Conservation (phyloP, 2,113 vertebrate species). For the Theropithecus gelada region DNA sequence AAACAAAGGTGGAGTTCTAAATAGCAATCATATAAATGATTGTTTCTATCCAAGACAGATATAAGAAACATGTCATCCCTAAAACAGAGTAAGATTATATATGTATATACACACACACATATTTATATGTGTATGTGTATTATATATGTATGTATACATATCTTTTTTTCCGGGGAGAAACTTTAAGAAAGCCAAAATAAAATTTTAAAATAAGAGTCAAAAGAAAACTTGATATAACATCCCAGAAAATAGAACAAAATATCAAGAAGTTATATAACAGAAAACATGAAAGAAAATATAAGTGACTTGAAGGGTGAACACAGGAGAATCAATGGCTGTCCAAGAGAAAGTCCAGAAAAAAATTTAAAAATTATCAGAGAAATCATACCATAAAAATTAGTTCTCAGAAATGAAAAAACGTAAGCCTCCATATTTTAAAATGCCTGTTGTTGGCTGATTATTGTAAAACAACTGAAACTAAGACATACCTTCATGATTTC, state of each 20-base stretch:
- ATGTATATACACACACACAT: rapidly evolving
- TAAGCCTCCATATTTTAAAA: neutral
- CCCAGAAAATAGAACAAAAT: neutral
- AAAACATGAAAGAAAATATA: neutral
- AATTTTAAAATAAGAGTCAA: neutral
- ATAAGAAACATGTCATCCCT: neutral
- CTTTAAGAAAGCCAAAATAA: neutral
- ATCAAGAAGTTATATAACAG: neutral
- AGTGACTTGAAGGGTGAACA: neutral
- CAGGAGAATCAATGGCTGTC: neutral
- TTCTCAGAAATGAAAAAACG: neutral
- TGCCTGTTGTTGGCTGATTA: neutral
- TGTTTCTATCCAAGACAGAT: neutral
- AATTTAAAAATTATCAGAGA: neutral
- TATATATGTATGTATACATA: too few species aligned
- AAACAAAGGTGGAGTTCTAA: neutral
- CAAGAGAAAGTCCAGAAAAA: neutral
- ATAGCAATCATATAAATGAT: neutral
- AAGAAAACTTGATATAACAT: neutral
- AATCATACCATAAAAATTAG: neutral
- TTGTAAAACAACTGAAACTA: neutral
- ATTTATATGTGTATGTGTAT: too few species aligned
- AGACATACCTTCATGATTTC: neutral
- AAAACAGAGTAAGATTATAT: neutral
- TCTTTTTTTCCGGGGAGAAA: neutral